These are phyloP conservation scores for Hyaena hyaena DNA, from an alignment of 2,113 vertebrate species.

Conservation along the genomic window DNA sequence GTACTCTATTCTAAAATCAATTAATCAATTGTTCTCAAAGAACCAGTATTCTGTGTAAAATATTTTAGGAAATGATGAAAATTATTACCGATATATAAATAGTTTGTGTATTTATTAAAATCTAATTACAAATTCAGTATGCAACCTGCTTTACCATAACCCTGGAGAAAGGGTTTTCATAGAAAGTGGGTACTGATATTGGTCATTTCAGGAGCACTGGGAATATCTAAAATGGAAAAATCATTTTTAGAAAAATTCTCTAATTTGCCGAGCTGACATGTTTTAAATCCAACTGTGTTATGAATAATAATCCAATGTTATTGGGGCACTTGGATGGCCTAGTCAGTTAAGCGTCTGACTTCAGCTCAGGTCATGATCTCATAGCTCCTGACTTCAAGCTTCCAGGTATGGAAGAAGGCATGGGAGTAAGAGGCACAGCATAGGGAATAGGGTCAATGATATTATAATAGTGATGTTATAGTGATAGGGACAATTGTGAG, in stretches of 20 bases:
- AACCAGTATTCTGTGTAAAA: neutral
- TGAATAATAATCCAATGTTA: neutral
- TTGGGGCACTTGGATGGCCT: no score
- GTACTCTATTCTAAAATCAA: neutral
- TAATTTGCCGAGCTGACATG: neutral
- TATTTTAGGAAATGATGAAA: neutral
- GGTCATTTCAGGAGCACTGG: neutral
- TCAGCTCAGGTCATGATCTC: no score
- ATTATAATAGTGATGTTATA: neutral
- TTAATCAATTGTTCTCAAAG: neutral
- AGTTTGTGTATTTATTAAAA: neutral
- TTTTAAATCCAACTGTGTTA: neutral
- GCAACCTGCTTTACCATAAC: neutral
- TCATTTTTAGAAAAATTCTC: neutral
- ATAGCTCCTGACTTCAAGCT: no score
- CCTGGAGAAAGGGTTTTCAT: neutral
- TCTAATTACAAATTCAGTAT: neutral
- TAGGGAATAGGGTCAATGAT: neutral
- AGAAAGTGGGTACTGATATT: rapidly evolving
- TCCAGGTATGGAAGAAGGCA: neutral
- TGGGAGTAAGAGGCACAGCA: neutral
- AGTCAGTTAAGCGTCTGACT: no score
- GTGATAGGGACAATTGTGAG: neutral
- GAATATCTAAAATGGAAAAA: neutral
- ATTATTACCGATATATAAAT: neutral